Evolutionary conservation across 2,888 invertebrate genomes (phyloP).

Genomic region (Sphecodes monilicornis): DNA sequence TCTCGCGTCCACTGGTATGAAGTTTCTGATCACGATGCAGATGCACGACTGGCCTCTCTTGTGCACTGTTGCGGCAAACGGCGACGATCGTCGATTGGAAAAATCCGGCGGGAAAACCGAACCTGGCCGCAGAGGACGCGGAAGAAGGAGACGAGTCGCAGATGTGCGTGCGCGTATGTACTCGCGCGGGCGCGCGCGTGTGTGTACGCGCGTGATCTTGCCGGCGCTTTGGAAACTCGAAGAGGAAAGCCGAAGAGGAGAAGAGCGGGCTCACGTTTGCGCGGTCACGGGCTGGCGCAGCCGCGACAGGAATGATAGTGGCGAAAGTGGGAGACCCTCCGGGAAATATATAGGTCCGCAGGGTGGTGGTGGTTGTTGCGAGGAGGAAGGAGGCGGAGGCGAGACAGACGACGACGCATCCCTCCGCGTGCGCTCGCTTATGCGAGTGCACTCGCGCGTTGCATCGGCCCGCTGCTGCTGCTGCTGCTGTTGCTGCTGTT

Average conservation of each 20-base stretch:
- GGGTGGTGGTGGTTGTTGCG: conserved; percentile 59
- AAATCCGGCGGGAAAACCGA: conserved; percentile 26
- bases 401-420: conserved; percentile 57
- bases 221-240: conserved; percentile 41
- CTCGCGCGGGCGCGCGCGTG: not conserved
- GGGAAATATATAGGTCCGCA: conserved; percentile 75
- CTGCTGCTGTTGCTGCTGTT: not conserved
- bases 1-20: not conserved
- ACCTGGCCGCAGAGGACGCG: conserved; percentile 9
- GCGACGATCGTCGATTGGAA: not conserved
- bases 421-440: conserved; percentile 45
- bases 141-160: not conserved
- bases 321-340: conserved; percentile 78
- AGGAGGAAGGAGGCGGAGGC: conserved; percentile 49
- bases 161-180: conserved; percentile 15
- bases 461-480: not conserved
- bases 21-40: not conserved
- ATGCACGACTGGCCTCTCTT: not conserved
- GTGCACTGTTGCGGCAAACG: not conserved
- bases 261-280: conserved; percentile 55
- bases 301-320: conserved; percentile 79
- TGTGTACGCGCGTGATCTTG: conserved; percentile 29
- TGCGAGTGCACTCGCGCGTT: not conserved
- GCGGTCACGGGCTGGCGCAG: conserved; percentile 68
- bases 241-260: conserved; percentile 32